phyloP scores from a whole-genome alignment of 2,888 invertebrate genomes.

The Xanthorhoe designata region DNA sequence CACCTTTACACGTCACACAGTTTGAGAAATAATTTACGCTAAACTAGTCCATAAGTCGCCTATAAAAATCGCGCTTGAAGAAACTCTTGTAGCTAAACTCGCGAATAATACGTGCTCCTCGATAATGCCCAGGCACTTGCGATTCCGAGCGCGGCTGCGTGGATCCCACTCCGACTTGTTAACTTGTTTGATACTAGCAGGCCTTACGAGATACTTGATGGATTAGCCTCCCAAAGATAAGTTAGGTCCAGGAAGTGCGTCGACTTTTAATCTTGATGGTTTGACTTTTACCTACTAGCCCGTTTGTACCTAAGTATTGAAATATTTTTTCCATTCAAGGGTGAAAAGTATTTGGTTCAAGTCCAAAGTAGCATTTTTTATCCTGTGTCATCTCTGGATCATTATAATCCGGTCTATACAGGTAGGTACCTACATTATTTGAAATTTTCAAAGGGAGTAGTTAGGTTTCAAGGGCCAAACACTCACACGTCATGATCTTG shows the following conservation, averaged over 20 bases:
- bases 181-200: slow-evolving; percentile 41
- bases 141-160: slow-evolving; percentile 49
- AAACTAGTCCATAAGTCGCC: slow-evolving; percentile 1
- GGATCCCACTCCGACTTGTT: slow-evolving; percentile 55
- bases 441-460: too few relatives aligned
- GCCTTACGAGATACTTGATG: slow-evolving; percentile 40
- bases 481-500: too few relatives aligned
- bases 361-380: too few relatives aligned
- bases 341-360: too few relatives aligned
- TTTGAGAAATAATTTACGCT: background rate
- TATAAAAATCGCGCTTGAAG: slow-evolving; percentile 5
- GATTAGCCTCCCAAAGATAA: slow-evolving; percentile 6
- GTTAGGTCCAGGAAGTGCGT: background rate
- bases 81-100: slow-evolving; percentile 44
- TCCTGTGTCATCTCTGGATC: too few relatives aligned
- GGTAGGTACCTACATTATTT: too few relatives aligned
- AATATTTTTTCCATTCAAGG: too few relatives aligned
- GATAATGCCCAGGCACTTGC: slow-evolving; percentile 47
- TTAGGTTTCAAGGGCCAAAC: too few relatives aligned
- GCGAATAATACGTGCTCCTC: slow-evolving; percentile 55
- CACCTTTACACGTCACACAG: too few relatives aligned
- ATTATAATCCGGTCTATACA: too few relatives aligned
- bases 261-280: background rate
- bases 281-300: background rate
- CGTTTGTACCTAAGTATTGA: background rate